Percentiles rank a stretch among this genome's conserved stretches.
Evolutionary conservation across 2,888 invertebrate species (phyloP).

Genomic region (Brenthis daphne): DNA sequence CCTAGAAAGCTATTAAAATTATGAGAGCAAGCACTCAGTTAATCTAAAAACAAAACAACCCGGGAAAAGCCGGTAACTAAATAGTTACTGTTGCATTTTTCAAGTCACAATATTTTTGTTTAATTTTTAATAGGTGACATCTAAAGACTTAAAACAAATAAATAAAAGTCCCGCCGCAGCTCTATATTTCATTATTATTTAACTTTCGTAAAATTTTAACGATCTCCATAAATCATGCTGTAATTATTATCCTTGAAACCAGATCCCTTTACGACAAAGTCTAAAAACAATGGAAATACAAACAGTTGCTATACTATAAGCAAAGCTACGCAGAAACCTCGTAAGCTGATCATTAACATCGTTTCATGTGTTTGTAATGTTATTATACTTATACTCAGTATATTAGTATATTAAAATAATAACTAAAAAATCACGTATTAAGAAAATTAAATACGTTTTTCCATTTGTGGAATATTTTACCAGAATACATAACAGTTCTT

Average conservation of each 20-base stretch:
- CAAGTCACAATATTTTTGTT: too few species aligned
- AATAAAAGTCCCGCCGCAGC: neutral
- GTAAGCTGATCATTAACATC: conserved; percentile 16
- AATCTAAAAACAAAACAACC: too few species aligned
- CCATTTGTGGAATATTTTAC: too few species aligned
- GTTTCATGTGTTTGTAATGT: neutral
- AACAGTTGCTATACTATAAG: conserved; percentile 4
- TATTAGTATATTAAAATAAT: neutral
- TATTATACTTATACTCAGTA: neutral
- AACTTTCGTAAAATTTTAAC: neutral
- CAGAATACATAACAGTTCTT: too few species aligned
- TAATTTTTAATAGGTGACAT: too few species aligned
- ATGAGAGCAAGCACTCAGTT: too few species aligned
- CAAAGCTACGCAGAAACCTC: conserved; percentile 14
- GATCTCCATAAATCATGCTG: conserved; percentile 7
- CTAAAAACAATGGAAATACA: conserved; percentile 13
- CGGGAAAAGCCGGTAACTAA: too few species aligned
- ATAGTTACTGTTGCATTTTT: too few species aligned
- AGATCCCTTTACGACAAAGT: neutral
- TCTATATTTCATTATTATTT: too few species aligned
- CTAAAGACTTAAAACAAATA: neutral
- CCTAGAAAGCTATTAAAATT: too few species aligned
- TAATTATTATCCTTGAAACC: conserved; percentile 9
- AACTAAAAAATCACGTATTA: too few species aligned
- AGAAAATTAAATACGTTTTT: too few species aligned